A percentile compares a stretch with the other conserved stretches of the same genome.
Conservation (phyloP, 2,113 vertebrate species). For the Phasianus colchicus region DNA sequence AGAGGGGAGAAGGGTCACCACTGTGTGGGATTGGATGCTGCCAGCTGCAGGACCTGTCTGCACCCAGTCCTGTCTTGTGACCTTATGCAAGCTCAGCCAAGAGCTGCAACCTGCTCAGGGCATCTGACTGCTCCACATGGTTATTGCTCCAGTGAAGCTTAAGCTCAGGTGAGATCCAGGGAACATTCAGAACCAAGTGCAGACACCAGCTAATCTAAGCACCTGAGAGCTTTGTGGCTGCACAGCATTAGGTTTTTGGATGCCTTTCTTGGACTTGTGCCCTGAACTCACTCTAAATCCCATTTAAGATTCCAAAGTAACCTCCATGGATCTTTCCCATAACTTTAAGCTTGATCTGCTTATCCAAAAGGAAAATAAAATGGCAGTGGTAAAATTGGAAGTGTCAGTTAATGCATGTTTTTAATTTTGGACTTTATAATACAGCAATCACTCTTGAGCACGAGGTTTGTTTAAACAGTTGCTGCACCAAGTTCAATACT, state of each 20-base stretch:
- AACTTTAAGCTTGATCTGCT: slow-evolving; percentile 9
- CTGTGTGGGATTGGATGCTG: neutral
- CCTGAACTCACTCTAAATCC: slow-evolving; percentile 22
- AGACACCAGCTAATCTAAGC: neutral
- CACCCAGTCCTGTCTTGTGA: neutral
- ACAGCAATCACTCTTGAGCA: neutral
- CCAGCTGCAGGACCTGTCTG: neutral
- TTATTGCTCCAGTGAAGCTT: neutral
- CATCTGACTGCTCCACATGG: neutral
- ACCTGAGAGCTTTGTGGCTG: slow-evolving; percentile 16
- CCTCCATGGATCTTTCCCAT: neutral
- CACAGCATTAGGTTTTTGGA: neutral
- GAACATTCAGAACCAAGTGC: neutral
- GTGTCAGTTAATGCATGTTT: neutral
- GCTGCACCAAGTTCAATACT: neutral
- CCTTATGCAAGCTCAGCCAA: neutral
- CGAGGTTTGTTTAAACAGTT: neutral
- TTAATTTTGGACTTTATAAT: slow-evolving; percentile 2
- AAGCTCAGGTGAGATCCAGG: slow-evolving; percentile 38
- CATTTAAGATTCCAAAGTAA: slow-evolving; percentile 11
- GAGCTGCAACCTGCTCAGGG: neutral
- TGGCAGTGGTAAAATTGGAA: neutral
- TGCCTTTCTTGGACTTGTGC: neutral
- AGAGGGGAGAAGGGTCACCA: neutral
- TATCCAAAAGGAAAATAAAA: slow-evolving; percentile 48